Evolutionary conservation across 2,797 vertebrate species (phyloP).

Genomic region (Oophaga sylvatica): DNA sequence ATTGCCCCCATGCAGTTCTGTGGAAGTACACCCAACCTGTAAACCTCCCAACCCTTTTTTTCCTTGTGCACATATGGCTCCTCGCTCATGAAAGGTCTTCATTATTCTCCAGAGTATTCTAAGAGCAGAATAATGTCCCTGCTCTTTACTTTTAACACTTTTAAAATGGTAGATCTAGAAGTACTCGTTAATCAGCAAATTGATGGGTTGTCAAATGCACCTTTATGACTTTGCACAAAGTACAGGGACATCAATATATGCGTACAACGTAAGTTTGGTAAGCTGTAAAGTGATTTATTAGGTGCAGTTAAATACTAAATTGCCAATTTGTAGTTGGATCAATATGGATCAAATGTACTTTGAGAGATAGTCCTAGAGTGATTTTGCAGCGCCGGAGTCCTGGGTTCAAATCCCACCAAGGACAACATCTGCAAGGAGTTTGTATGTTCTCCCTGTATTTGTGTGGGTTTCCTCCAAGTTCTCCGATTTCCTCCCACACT

Average conservation of each 20-base stretch:
- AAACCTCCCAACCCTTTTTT: background rate
- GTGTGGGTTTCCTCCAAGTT: no score
- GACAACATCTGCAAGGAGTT: no score
- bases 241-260: conserved; percentile 38
- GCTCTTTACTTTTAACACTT: conserved; percentile 51
- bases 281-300: background rate
- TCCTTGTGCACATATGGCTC: background rate
- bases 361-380: background rate
- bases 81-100: background rate
- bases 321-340: background rate
- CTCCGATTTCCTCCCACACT: no score
- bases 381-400: no score
- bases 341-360: background rate
- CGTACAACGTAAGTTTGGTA: background rate
- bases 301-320: background rate
- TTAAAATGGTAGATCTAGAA: conserved; percentile 11
- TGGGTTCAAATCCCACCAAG: no score
- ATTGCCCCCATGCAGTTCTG: background rate
- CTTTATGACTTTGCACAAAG: conserved; percentile 53
- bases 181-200: conserved; percentile 44
- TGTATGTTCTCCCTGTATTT: no score
- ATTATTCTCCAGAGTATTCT: conserved; percentile 44
- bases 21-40: background rate
- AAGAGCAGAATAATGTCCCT: conserved; percentile 19
- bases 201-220: conserved; percentile 36